phyloP scores from a whole-genome alignment of 2,888 invertebrate genomes.

The Apamea epomidion region DNA sequence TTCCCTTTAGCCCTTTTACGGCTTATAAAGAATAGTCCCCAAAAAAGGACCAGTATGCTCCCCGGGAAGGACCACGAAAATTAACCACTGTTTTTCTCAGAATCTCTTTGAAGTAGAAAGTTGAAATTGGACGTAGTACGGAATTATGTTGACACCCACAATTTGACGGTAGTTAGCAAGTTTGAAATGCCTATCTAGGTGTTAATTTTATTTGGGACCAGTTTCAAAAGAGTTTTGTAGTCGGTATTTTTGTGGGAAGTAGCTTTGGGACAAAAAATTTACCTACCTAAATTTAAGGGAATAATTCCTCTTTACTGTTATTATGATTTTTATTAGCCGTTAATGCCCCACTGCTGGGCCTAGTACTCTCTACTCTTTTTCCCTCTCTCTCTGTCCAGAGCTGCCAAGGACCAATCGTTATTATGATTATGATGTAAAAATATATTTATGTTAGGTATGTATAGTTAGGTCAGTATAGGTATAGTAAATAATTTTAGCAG shows the following conservation, averaged over 20 bases:
- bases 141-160: slow-evolving; percentile 1
- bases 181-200: slow-evolving; percentile 14
- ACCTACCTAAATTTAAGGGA: no score
- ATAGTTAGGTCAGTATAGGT: no score
- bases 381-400: no score
- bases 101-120: slow-evolving; percentile 16
- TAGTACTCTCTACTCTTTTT: no score
- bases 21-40: not conserved
- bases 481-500: no score
- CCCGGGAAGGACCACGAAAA: not conserved
- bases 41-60: not conserved
- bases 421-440: no score
- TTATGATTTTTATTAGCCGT: no score
- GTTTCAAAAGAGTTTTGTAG: not conserved
- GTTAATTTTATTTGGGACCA: slow-evolving; percentile 24
- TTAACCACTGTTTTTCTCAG: not conserved
- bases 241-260: not conserved
- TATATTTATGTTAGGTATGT: no score
- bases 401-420: no score
- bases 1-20: not conserved
- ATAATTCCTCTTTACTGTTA: no score
- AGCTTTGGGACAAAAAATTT: no score
- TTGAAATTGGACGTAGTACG: slow-evolving; percentile 7
- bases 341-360: no score
- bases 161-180: slow-evolving; percentile 22